Evolutionary conservation across 2,888 invertebrate genomes (phyloP).

Genomic region (Corbicula japonica): DNA sequence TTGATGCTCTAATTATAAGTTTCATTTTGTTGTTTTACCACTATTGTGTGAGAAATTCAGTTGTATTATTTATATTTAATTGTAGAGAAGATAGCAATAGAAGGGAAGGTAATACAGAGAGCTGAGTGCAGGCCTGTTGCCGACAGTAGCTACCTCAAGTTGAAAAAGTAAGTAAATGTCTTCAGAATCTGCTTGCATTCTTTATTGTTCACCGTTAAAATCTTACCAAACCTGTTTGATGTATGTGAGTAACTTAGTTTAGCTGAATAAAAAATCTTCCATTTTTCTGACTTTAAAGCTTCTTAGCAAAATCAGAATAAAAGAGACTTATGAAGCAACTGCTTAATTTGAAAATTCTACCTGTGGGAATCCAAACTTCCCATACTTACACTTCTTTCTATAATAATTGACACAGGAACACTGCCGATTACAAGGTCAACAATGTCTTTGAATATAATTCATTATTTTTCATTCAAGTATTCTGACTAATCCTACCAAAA

Average conservation of each 20-base stretch:
- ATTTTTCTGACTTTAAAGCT: not conserved
- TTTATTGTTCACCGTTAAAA: not conserved
- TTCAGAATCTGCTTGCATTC: not conserved
- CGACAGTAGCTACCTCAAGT: slow-evolving; percentile 95
- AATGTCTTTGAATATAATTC: too few species aligned
- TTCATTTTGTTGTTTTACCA: not conserved
- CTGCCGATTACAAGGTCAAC: too few species aligned
- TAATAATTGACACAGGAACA: too few species aligned
- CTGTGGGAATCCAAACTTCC: too few species aligned
- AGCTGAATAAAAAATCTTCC: not conserved
- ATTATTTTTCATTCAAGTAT: too few species aligned
- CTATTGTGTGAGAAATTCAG: not conserved
- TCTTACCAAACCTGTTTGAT: too few species aligned
- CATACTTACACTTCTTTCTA: too few species aligned
- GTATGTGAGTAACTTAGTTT: too few species aligned
- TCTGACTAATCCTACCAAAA: too few species aligned
- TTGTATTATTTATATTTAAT: slow-evolving; percentile 11
- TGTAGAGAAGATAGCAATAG: slow-evolving; percentile 89
- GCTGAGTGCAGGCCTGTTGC: slow-evolving; percentile 94
- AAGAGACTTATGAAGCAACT: not conserved
- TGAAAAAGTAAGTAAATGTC: slow-evolving; percentile 89
- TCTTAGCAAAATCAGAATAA: not conserved
- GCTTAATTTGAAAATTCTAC: too few species aligned
- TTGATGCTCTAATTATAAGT: too few species aligned
- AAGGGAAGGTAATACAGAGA: slow-evolving; percentile 98